Evolutionary conservation across 2,797 vertebrate genomes (phyloP).

Genomic region (Acropternis orthonyx): DNA sequence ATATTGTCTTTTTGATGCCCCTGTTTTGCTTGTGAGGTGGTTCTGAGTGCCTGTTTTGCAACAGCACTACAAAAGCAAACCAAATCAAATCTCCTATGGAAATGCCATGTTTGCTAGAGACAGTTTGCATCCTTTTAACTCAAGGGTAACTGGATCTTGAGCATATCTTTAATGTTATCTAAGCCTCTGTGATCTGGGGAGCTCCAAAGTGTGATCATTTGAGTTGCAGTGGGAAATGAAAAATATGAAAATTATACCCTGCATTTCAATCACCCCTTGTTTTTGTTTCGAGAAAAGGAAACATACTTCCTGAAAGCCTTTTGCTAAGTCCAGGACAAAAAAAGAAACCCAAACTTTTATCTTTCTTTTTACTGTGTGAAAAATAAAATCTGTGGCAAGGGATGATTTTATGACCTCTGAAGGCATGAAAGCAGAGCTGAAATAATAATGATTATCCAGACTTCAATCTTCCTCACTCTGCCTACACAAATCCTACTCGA

Average conservation of each 20-base stretch:
- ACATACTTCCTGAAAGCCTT: constrained; percentile 53
- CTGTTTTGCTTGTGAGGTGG: constrained; percentile 70
- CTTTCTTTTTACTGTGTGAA: constrained; percentile 8
- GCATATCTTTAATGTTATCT: constrained; percentile 48
- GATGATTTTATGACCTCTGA: constrained; percentile 35
- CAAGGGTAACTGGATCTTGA: constrained; percentile 34
- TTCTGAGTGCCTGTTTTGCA: constrained; percentile 59
- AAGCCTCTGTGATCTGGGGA: constrained; percentile 15
- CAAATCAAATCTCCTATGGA: constrained; percentile 61
- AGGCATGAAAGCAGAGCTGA: constrained; percentile 4
- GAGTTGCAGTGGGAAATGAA: constrained; percentile 39
- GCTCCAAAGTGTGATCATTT: background rate
- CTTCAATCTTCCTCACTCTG: background rate
- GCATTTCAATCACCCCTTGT: background rate
- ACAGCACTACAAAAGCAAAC: constrained; percentile 56
- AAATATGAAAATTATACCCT: constrained; percentile 46
- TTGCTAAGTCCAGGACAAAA: background rate
- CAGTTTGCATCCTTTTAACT: constrained; percentile 57
- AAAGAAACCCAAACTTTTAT: background rate
- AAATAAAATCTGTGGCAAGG: constrained; percentile 26
- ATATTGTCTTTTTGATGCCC: constrained; percentile 76
- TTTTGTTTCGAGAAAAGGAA: constrained; percentile 52
- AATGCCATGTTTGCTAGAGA: constrained; percentile 46
- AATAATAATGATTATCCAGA: constrained; percentile 35
- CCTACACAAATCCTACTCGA: background rate